Base-by-base conservation (phyloP, 2,797 vertebrate species). In the Simalia tracyae region DNA sequence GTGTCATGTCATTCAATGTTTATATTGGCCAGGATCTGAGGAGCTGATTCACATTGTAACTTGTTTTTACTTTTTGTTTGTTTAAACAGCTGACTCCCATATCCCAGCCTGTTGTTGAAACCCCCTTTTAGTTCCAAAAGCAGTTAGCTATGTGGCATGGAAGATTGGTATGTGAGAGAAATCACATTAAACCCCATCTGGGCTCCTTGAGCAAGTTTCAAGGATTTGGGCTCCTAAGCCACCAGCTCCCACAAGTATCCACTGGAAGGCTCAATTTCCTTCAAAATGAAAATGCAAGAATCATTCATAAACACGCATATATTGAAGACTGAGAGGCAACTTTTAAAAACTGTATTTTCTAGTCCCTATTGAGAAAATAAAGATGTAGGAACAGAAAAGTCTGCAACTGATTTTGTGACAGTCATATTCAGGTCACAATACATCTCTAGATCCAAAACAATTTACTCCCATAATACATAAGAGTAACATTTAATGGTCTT, bases 1-100 rank as follows among this genome's bases (percentile, higher is more conserved):
- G 1, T 56, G 50, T 91, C 36, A 89, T 93, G 66, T 93, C 68
- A 93, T 68, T 76, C 5, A 63, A 76, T 92, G 64, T 91, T 92
- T 90, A 57, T 22, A 3, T n/a, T 86, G 85, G 85, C 42, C 19
- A 61, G 10, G 50, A 59, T 57, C 61, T 66, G 87, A 66, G 87
- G 24, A n/a, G 24, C 15, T 22, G 17, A 46, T 15, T 87, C 57
- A 11, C 66, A 89, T 31, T n/a, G 6, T n/a, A 22, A 61, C 5
- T 28, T 59, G 36, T 50, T 84, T 42, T 31, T 60, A 26, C 12
- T 19, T 59, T 31, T 76, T 28, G n/a, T 42, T 10, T 36, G 42
- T 88, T 86, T 76, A 6, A 28, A 36, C 4, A 81, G n/a, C 10
- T 59, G 85, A 66, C 6, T n/a, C 24, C 28, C 2, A 28, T 54